A percentile compares a stretch with the other conserved stretches of the same genome.
These are phyloP conservation scores for Microctenopoma stevenorrisi DNA, from an alignment of 2,797 vertebrate species.

Conservation along the genomic window DNA sequence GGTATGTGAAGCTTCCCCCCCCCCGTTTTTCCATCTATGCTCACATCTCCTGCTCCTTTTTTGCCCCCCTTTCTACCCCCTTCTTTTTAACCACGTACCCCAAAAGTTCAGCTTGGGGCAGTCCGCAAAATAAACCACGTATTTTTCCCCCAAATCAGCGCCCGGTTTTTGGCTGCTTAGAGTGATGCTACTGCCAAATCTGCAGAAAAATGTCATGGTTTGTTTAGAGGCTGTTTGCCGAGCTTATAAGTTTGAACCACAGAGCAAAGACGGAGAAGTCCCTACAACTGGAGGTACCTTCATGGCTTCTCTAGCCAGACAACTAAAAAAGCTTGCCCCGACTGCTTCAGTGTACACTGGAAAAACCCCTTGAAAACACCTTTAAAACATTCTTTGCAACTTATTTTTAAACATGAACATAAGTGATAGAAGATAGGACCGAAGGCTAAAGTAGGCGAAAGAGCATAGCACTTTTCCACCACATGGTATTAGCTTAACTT, in stretches of 20 bases:
- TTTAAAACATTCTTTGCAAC: not conserved
- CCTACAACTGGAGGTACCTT: conserved; percentile 39
- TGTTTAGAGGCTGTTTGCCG: conserved; percentile 66
- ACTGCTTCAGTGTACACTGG: not conserved
- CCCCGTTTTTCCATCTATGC: conserved; percentile 12
- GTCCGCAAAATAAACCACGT: conserved; percentile 58
- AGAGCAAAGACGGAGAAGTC: conserved; percentile 34
- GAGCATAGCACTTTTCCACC: too few relatives aligned
- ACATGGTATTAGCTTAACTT: too few relatives aligned
- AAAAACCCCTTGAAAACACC: too few relatives aligned
- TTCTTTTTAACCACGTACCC: conserved; percentile 32
- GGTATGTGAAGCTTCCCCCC: conserved; percentile 65
- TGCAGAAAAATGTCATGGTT: conserved; percentile 77
- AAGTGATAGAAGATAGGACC: too few relatives aligned
- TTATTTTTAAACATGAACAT: too few relatives aligned
- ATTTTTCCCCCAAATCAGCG: conserved; percentile 36
- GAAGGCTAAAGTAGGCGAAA: too few relatives aligned
- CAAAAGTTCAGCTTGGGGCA: conserved; percentile 54
- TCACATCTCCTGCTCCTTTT: conserved; percentile 27
- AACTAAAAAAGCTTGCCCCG: conserved; percentile 26
- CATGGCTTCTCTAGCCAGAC: conserved; percentile 29
- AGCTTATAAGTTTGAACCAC: conserved; percentile 61
- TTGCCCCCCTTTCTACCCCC: not conserved
- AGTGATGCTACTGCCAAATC: conserved; percentile 70
- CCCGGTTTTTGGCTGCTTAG: conserved; percentile 50